phyloP scores from a whole-genome alignment of 2,888 invertebrate genomes.

The Eupeodes latifasciatus region DNA sequence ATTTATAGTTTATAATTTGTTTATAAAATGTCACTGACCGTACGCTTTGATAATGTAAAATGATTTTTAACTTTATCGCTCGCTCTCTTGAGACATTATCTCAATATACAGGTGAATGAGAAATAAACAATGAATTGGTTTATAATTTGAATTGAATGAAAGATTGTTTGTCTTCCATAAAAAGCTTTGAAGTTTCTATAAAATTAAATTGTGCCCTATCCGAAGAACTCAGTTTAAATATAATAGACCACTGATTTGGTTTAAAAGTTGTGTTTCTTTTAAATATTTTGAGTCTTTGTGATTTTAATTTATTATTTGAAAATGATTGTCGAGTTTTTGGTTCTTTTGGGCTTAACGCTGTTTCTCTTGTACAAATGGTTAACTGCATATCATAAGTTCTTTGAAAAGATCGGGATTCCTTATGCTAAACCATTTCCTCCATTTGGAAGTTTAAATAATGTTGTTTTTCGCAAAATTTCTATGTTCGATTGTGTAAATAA shows the following conservation, averaged over 20 bases:
- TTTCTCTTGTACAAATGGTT: conserved; percentile 79
- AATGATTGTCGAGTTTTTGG: conserved; percentile 46
- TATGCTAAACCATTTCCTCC: conserved; percentile 73
- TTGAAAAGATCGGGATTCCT: conserved; percentile 78
- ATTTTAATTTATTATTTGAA: no score
- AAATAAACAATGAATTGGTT: no score
- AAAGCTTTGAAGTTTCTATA: no score
- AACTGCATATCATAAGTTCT: conserved; percentile 77
- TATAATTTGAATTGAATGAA: no score
- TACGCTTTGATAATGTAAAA: no score
- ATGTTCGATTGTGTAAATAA: conserved; percentile 84
- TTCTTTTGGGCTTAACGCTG: conserved; percentile 29
- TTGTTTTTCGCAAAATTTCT: conserved; percentile 84
- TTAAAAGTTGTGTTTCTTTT: background rate
- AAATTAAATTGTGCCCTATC: background rate
- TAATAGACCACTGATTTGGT: background rate
- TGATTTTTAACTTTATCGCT: no score
- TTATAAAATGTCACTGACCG: no score
- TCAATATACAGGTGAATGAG: no score
- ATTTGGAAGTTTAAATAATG: conserved; percentile 78
- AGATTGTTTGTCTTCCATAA: no score
- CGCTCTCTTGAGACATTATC: no score
- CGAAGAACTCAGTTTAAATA: background rate
- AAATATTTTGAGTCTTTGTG: no score
- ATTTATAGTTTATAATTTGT: no score